Percentiles rank a stretch among this genome's conserved stretches.
Evolutionary conservation across 2,797 vertebrate species (phyloP).

Genomic region (Paratrypauchen microcephalus): DNA sequence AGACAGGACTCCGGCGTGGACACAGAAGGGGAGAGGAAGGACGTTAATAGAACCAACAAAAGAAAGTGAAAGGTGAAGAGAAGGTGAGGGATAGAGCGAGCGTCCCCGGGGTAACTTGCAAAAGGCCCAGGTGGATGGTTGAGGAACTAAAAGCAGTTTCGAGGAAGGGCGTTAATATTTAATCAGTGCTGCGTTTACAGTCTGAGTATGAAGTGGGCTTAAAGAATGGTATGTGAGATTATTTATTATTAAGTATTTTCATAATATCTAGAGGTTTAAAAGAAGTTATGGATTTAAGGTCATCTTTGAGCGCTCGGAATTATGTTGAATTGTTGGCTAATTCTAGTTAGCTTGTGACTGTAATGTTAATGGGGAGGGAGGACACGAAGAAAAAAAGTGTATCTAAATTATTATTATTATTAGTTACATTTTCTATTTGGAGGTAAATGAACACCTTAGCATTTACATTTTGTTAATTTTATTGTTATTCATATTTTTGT

Average conservation of each 20-base stretch:
- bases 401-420: too few species aligned
- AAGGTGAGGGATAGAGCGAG: conserved; percentile 17
- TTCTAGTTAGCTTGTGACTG: too few species aligned
- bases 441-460: too few species aligned
- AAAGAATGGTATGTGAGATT: background rate
- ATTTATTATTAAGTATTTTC: background rate
- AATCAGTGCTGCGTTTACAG: conserved; percentile 8
- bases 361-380: too few species aligned
- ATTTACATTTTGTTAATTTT: too few species aligned
- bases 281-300: background rate
- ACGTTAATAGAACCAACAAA: conserved; percentile 54
- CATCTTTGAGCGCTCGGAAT: too few species aligned
- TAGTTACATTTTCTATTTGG: too few species aligned
- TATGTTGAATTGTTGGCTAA: too few species aligned
- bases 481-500: too few species aligned
- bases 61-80: conserved; percentile 36
- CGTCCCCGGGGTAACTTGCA: conserved; percentile 19
- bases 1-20: conserved; percentile 21
- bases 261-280: background rate
- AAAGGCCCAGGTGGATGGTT: conserved; percentile 19
- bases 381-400: too few species aligned
- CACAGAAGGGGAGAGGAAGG: conserved; percentile 25
- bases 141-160: conserved; percentile 16
- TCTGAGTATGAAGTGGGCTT: background rate
- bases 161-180: background rate